Evolutionary conservation across 2,888 invertebrate species (phyloP).

Genomic region (Chirona hameri): DNA sequence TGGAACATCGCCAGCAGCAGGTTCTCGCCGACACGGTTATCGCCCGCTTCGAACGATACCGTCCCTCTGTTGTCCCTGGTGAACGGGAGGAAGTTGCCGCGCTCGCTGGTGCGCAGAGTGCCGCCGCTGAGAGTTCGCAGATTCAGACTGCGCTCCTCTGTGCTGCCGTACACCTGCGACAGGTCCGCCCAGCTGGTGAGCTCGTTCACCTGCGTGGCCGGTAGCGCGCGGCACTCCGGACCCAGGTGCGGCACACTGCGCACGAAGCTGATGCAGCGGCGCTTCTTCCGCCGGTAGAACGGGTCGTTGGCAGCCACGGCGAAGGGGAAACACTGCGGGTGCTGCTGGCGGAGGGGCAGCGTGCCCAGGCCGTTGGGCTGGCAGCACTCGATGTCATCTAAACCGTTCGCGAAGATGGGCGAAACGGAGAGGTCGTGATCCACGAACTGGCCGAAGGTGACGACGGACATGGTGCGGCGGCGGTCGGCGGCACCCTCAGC

Average conservation of each 20-base stretch:
- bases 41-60: not conserved
- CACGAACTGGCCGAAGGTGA: not conserved
- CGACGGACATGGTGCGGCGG: not conserved
- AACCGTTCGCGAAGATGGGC: not conserved
- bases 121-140: not conserved
- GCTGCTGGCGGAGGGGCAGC: conserved; percentile 35
- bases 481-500: not conserved
- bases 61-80: not conserved
- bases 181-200: not conserved
- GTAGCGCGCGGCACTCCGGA: not conserved
- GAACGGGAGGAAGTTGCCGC: not conserved
- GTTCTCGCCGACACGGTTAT: conserved; percentile 1
- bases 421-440: not conserved
- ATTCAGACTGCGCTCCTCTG: not conserved
- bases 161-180: not conserved
- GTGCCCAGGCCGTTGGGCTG: conserved; percentile 35
- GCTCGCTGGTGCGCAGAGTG: not conserved
- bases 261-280: conserved; percentile 37
- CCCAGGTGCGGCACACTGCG: conserved; percentile 7
- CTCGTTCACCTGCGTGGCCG: not conserved
- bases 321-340: conserved; percentile 42
- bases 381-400: conserved; percentile 41
- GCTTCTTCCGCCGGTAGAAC: conserved; percentile 39
- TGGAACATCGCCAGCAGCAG: conserved; percentile 49
- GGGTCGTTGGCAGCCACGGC: conserved; percentile 41